phyloP scores from a whole-genome alignment of 2,888 invertebrate species.

The Watsonalla binaria region DNA sequence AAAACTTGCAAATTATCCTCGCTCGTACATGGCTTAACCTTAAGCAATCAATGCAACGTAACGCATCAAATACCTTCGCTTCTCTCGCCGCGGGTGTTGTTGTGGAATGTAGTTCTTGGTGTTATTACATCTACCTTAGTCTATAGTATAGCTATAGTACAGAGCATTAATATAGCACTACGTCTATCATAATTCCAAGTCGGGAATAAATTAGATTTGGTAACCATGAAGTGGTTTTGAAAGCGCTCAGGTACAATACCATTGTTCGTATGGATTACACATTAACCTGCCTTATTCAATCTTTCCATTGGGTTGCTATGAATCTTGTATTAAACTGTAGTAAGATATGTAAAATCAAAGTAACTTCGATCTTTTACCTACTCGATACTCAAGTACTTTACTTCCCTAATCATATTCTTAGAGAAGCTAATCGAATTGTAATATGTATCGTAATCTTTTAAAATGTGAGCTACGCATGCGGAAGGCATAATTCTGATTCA shows the following conservation, averaged over 20 bases:
- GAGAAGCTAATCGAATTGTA: background rate
- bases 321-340: no score
- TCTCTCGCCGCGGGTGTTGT: slow-evolving; percentile 29
- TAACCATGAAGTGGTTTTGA: background rate
- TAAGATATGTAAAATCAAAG: no score
- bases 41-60: slow-evolving; percentile 58
- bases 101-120: slow-evolving; percentile 24
- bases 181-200: slow-evolving; percentile 1
- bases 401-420: background rate
- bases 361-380: no score
- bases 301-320: no score
- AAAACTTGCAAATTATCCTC: slow-evolving; percentile 66
- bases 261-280: background rate
- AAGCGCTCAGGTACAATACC: background rate
- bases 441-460: background rate
- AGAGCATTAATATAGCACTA: background rate
- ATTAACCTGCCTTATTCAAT: no score
- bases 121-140: slow-evolving; percentile 11
- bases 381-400: no score
- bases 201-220: slow-evolving; percentile 1
- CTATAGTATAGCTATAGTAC: background rate
- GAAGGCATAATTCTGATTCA: slow-evolving; percentile 11
- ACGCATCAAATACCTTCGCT: slow-evolving; percentile 44
- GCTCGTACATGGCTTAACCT: slow-evolving; percentile 63
- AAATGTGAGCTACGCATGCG: slow-evolving; percentile 8